A percentile compares a stretch with the other conserved stretches of the same genome.
phyloP scores from a whole-genome alignment of 2,888 invertebrate genomes.

The Nomada lathburiana region DNA sequence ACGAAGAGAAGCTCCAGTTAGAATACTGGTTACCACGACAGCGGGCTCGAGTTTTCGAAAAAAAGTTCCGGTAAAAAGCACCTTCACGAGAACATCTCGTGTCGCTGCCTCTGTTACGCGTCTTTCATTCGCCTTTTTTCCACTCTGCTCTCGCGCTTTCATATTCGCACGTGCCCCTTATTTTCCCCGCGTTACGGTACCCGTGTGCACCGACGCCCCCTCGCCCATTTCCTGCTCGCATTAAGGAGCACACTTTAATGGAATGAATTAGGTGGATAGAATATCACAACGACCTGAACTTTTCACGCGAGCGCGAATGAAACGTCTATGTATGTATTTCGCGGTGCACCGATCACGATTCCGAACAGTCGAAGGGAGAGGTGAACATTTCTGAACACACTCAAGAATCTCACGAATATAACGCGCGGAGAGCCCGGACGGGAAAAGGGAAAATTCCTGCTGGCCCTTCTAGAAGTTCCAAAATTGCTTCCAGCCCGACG shows the following conservation, averaged over 20 bases:
- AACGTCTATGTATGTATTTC: not conserved
- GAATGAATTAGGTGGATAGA: constrained; percentile 56
- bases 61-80: constrained; percentile 49
- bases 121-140: not conserved
- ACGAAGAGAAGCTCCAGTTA: constrained; percentile 40
- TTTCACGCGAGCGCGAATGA: not conserved
- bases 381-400: not conserved
- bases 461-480: constrained; percentile 23
- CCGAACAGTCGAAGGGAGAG: not conserved
- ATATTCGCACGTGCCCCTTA: constrained; percentile 51
- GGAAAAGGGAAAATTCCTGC: constrained; percentile 26
- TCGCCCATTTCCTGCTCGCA: constrained; percentile 14
- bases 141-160: constrained; percentile 7
- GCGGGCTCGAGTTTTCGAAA: constrained; percentile 37
- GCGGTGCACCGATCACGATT: not conserved
- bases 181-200: constrained; percentile 40
- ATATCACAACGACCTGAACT: constrained; percentile 17
- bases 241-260: constrained; percentile 12
- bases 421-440: not conserved
- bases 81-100: constrained; percentile 36
- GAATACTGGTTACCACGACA: constrained; percentile 49
- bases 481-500: constrained; percentile 34
- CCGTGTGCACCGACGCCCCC: not conserved
- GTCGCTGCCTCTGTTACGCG: constrained; percentile 31
- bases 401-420: not conserved